Evolutionary conservation across 1,140 invertebrate genomes (phyloP), one percentile per base, ranked within the genome.

Genomic region (Pentalonia nigronervosa): DNA sequence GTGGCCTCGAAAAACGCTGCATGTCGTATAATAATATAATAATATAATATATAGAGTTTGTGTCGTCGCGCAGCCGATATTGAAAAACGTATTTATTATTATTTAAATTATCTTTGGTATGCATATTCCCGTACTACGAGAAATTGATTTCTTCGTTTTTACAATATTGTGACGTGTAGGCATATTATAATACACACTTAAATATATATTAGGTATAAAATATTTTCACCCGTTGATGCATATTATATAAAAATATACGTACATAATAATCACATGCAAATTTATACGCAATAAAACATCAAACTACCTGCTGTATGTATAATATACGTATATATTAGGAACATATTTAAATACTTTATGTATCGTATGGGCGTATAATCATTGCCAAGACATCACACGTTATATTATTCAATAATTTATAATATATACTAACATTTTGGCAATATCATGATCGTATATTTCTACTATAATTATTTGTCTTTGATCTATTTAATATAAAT

Each of bases 111-210:
- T 87, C 8, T 34, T 36, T 7, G 7, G 50, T 53, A 36, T 41
- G 41, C 41, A 41, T 41, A 41, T 41, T 41, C 41, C 41, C 48
- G 8, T 21, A 8, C 8, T 48, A n/a, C 9, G 3, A 36, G 23
- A 89, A 89, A 48, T 89, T 48, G n/a, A 89, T 89, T 89, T 89
- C 53, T 89, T 87, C 48, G 47, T 53, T 34, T 89, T 53, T 11
- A 50, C 1, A n/a, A 86, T 47, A 86, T 86, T 30, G 45, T n/a
- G 8, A 83, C 8, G 20, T 36, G 21, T 36, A 83, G 20, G 60
- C 2, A 21, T 60, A 60, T 7, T 41, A 25, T 60, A 25, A 60
- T 36, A 81, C 2, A 45, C 4, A 30, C 9, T 7, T 14, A 3
- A 7, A 47, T 20, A 47, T 47, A 45, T 20, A 20, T 21, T 20